These are phyloP conservation scores for Araneus ventricosus DNA, from an alignment of 1,140 invertebrate species.

Conservation along the genomic window DNA sequence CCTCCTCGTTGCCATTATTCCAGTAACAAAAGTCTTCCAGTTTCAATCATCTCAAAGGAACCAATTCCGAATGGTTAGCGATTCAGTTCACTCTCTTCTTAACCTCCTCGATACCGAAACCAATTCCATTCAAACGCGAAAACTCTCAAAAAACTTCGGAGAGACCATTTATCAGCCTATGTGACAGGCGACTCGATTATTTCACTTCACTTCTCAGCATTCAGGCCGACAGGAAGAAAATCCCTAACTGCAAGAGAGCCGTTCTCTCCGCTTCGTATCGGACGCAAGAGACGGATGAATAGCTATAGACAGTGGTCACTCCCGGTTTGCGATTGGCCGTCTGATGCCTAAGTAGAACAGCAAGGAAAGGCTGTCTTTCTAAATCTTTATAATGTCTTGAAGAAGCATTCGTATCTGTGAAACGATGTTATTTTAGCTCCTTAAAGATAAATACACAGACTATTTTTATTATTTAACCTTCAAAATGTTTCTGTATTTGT, in stretches of 20 bases:
- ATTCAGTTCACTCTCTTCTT: slow-evolving; percentile 61
- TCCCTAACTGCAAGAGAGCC: slow-evolving; percentile 42
- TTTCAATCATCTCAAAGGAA: slow-evolving; percentile 35
- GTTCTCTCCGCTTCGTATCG: slow-evolving; percentile 10
- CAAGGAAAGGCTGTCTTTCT: too few species aligned
- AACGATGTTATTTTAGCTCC: too few species aligned
- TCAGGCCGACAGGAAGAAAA: slow-evolving; percentile 37
- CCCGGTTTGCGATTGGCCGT: slow-evolving; percentile 7
- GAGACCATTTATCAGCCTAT: slow-evolving; percentile 47
- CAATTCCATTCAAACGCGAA: slow-evolving; percentile 59
- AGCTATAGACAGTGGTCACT: slow-evolving; percentile 51
- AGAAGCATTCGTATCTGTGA: too few species aligned
- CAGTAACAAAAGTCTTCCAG: slow-evolving; percentile 25
- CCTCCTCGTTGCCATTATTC: not conserved
- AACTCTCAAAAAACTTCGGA: slow-evolving; percentile 35
- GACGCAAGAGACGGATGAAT: slow-evolving; percentile 4
- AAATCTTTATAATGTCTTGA: too few species aligned
- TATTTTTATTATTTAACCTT: too few species aligned
- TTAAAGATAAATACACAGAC: too few species aligned
- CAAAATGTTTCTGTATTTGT: too few species aligned
- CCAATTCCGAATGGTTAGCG: slow-evolving; percentile 51
- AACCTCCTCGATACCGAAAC: slow-evolving; percentile 50
- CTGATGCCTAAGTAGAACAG: not conserved
- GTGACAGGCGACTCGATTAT: slow-evolving; percentile 67
- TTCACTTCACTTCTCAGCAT: slow-evolving; percentile 42